Conservation (phyloP, 30 jellyfish, hydroid and myxozoan genomes). For the Calvadosia cruxmelitensis region DNA sequence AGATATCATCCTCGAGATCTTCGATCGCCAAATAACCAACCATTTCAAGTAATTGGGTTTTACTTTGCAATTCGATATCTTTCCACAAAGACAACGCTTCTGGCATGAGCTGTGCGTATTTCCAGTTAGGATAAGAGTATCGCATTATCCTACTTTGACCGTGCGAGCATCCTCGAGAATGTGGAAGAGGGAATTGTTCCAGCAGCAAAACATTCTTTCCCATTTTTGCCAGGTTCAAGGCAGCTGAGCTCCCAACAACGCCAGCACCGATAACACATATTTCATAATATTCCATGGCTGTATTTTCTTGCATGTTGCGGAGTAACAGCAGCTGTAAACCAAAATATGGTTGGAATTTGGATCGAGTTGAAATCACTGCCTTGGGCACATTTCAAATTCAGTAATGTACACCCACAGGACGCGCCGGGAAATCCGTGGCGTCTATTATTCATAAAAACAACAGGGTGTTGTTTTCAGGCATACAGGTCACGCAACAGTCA, state of each 20-base stretch:
- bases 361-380: no score
- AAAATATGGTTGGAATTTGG: no score
- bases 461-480: no score
- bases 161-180: constrained; percentile 75
- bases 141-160: constrained; percentile 68
- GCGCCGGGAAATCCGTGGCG: no score
- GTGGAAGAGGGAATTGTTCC: constrained; percentile 82
- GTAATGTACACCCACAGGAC: no score
- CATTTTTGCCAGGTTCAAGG: constrained; percentile 27
- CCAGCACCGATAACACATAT: constrained; percentile 80
- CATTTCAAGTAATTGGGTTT: constrained; percentile 28
- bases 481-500: no score
- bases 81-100: constrained; percentile 41
- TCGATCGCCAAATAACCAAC: constrained; percentile 23
- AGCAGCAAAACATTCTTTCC: constrained; percentile 29
- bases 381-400: no score
- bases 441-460: no score
- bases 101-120: constrained; percentile 38
- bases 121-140: constrained; percentile 15
- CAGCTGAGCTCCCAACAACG: constrained; percentile 53
- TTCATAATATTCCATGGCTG: no score
- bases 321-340: no score
- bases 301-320: no score
- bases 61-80: constrained; percentile 14
- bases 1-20: constrained; percentile 6